Base-by-base conservation (phyloP, 2,888 invertebrate species). In the Agrotis exclamationis region DNA sequence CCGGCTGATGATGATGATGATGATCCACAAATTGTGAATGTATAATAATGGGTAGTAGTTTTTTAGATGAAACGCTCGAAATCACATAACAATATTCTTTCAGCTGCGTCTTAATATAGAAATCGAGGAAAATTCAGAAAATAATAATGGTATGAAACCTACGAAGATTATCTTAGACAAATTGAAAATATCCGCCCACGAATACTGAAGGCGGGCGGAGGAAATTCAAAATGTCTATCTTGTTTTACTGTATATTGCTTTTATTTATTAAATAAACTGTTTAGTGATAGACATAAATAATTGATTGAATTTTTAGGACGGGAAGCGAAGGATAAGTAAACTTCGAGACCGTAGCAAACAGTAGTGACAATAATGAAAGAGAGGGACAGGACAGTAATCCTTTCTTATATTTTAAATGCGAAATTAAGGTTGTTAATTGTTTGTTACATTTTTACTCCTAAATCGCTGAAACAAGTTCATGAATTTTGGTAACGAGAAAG, bases 121-220 rank as follows among this genome's bases (percentile, higher is more conserved):
- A 24, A 56, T 44, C 6, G 1, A 16, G 44, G 51, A 60, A 67
- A 57, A 51, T 44, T 51, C 22, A 24, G 16, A 63, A 24, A 60
- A 24, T 33, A 57, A 67, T 56, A 67, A 57, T 51, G 20, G 24
- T 47, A 11, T 9, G 39, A 11, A 2, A 39, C 39, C 39, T 9
- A 45, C 16, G 18, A 18, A 50, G 33, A 54, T 78, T 58, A 63
- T 67, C 60, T 79, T 33, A 47, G 44, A 63, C 24, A 58, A 69
- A 65, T 69, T 63, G 22, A 65, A 51, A 69, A 69, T 63, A 69
- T 69, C 58, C 53, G 39, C 64, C 39, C 47, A 33, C 64, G 50
- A 20, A 33, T 33, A 11, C 18, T 24, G 47, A 33, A 20, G 47
- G 18, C 51, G 13, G n/a, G 33, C 9, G 11, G 44, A 16, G 54